Base-by-base conservation (phyloP, 2,113 vertebrate genomes). In the Pomatorhinus ruficollis region DNA sequence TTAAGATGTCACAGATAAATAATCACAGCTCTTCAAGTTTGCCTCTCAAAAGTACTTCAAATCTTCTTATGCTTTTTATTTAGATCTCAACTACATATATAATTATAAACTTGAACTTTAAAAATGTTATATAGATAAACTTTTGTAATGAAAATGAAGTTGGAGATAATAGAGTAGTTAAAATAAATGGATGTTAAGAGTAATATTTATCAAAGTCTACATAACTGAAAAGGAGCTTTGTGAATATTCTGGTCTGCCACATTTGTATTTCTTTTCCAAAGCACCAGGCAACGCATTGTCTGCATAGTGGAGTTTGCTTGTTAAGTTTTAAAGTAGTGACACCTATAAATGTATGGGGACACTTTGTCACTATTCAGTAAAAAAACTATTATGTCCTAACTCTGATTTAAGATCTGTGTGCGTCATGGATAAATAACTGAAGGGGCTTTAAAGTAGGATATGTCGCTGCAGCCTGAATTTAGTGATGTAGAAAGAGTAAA, bases 1-100 rank as follows among this genome's bases (percentile, higher is more conserved):
- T 97, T 96, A 97, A 96, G 97, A 97, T 97, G 96, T 96, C 87
- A 96, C 76, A 96, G 94, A 96, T 95, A 92, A 98, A 97, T 95
- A 98, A 98, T 95, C 90, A 86, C 80, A 79, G 91, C n/a, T 82
- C 81, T 95, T 97, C 94, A 96, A 79, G 90, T 97, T 93, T 94
- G 57, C 68, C 96, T 96, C 92, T 83, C 33, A 94, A 94, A 97
- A 96, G 64, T 83, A 95, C 93, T 96, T 77, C 82, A 97, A 96
- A 78, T 50, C 53, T 69, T 69, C 75, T 47, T 57, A 71, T 49
- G 86, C 19, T 95, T 96, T 94, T 95, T 82, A 88, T 89, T 86
- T 81, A 69, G 84, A 92, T 81, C 72, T 93, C 42, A 87, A 75
- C 85, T 83, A 96, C 30, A 94, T 68, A 63, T 88, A 90, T 85